phyloP scores from a whole-genome alignment of 2,113 vertebrate genomes.

The Poeciliopsis retropinna region DNA sequence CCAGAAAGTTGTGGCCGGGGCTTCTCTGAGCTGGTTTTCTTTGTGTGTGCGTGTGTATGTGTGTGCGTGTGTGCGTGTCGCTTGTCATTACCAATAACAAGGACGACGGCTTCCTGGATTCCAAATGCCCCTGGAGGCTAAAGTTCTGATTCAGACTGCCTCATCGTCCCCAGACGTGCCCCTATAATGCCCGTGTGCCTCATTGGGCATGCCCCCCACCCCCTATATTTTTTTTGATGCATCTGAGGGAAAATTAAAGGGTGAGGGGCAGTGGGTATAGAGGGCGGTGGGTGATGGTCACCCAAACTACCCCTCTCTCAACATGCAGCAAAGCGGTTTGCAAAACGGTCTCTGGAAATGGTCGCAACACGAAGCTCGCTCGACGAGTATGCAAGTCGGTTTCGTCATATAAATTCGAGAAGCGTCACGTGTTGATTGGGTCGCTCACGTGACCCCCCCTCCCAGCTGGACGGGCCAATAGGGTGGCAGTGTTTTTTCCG shows the following conservation, averaged over 20 bases:
- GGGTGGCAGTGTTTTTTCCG: constrained; percentile 72
- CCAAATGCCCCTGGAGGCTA: constrained; percentile 51
- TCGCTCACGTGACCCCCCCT: constrained; percentile 68
- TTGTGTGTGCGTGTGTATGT: too few species aligned
- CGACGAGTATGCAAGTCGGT: constrained; percentile 63
- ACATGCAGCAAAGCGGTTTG: constrained; percentile 67
- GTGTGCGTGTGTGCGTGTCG: background rate
- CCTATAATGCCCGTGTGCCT: constrained; percentile 66
- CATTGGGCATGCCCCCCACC: constrained; percentile 54
- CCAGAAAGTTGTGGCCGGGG: background rate
- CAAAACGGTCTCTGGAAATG: constrained; percentile 46
- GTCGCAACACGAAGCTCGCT: constrained; percentile 52
- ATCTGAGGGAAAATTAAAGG: background rate
- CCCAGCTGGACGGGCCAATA: constrained; percentile 80
- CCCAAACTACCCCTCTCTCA: constrained; percentile 65
- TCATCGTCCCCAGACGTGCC: constrained; percentile 62
- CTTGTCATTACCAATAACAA: constrained; percentile 22
- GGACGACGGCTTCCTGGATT: constrained; percentile 16
- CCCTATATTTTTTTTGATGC: constrained; percentile 22
- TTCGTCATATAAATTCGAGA: constrained; percentile 57
- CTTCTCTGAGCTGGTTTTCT: constrained; percentile 6
- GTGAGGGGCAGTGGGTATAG: background rate
- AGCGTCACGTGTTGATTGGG: constrained; percentile 84
- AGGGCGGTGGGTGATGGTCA: constrained; percentile 58
- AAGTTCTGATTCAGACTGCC: constrained; percentile 57